Conservation (phyloP, 2,797 vertebrate genomes). For the Diceros bicornis region DNA sequence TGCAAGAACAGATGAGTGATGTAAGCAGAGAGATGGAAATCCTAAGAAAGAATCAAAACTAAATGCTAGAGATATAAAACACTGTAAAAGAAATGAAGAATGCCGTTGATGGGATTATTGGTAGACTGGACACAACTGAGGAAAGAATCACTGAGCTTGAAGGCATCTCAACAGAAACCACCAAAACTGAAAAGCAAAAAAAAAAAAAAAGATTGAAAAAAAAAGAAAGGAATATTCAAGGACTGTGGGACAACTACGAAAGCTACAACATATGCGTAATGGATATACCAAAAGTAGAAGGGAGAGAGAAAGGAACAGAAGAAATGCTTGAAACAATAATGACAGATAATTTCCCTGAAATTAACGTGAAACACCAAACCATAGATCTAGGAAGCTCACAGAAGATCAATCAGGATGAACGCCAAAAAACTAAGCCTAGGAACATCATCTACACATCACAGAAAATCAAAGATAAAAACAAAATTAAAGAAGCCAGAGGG, state of each 20-base stretch:
- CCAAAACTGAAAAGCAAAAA: background rate
- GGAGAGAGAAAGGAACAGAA: background rate
- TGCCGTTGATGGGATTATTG: background rate
- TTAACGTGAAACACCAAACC: background rate
- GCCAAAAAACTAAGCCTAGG: background rate
- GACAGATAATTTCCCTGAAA: background rate
- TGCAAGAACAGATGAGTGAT: background rate
- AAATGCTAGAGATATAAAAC: background rate
- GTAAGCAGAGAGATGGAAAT: background rate
- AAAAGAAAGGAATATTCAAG: background rate
- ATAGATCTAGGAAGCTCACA: background rate
- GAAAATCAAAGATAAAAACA: background rate
- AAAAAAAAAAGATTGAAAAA: background rate
- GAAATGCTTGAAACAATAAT: background rate
- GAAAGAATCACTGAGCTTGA: background rate
- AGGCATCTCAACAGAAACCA: background rate
- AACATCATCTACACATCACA: background rate
- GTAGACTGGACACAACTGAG: too few species aligned
- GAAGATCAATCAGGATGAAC: background rate
- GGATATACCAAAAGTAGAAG: background rate
- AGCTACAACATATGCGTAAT: background rate
- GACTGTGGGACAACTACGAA: background rate
- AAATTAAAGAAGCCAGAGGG: background rate
- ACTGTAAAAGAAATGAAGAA: background rate
- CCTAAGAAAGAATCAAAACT: background rate